Evolutionary conservation across 2,888 invertebrate genomes (phyloP).

Genomic region (Acleris laterana): DNA sequence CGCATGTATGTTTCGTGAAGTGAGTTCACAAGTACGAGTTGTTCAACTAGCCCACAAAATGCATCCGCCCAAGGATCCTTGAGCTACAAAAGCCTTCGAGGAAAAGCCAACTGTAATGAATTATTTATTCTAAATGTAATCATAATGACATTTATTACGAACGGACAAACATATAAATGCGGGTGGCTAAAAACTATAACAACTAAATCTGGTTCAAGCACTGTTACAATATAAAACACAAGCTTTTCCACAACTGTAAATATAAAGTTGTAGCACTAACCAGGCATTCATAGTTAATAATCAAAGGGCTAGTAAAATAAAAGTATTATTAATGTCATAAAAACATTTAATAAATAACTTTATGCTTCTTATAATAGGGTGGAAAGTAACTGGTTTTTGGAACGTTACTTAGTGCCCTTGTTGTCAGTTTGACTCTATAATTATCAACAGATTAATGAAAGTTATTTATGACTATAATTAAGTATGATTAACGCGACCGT

Average conservation of each 20-base stretch:
- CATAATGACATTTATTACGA: conserved; percentile 10
- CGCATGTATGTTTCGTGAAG: neutral
- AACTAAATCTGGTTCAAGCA: neutral
- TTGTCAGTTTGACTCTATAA: neutral
- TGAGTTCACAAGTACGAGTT: conserved; percentile 17
- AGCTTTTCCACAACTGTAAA: neutral
- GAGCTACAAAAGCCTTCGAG: conserved; percentile 25
- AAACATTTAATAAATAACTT: too few species aligned
- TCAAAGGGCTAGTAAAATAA: too few species aligned
- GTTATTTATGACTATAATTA: conserved; percentile 18
- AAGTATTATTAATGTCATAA: too few species aligned
- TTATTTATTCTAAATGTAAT: conserved; percentile 26
- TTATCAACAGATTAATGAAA: conserved; percentile 22
- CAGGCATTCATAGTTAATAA: conserved; percentile 12
- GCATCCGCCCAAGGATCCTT: conserved; percentile 27
- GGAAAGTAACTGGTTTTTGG: too few species aligned
- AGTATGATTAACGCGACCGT: neutral
- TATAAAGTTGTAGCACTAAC: conserved; percentile 5
- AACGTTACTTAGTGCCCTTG: too few species aligned
- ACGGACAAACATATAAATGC: neutral
- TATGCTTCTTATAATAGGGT: too few species aligned
- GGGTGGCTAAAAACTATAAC: neutral
- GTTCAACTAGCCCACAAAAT: neutral
- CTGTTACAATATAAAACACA: neutral
- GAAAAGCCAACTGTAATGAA: conserved; percentile 30